phyloP scores from a whole-genome alignment of 2,888 invertebrate species.

The Trichacis sp. region DNA sequence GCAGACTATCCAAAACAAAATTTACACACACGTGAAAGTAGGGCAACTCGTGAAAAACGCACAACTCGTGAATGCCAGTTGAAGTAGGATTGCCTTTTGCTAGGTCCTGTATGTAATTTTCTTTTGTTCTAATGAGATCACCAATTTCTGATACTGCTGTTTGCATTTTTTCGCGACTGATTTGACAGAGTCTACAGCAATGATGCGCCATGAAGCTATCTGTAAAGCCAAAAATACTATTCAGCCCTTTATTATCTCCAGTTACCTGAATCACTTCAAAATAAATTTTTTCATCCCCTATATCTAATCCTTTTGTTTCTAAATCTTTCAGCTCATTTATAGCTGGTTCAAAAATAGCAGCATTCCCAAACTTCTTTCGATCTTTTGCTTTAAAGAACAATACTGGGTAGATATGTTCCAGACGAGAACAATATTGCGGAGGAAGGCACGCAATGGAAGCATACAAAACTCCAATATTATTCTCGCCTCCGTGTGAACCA shows the following conservation, averaged over 20 bases:
- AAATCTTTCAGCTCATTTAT: conserved; percentile 22
- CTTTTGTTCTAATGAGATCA: no score
- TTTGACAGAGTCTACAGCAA: conserved; percentile 1
- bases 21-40: conserved; percentile 12
- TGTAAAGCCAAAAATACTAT: conserved; percentile 13
- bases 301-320: conserved; percentile 10
- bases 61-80: no score
- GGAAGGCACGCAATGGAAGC: conserved; percentile 23
- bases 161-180: no score
- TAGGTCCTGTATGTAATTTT: no score
- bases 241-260: conserved; percentile 26
- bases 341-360: conserved; percentile 7
- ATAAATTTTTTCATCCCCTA: conserved; percentile 17
- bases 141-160: no score
- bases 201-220: conserved; percentile 9
- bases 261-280: conserved; percentile 22
- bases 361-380: conserved; percentile 32
- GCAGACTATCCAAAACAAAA: conserved; percentile 19
- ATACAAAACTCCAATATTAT: conserved; percentile 16
- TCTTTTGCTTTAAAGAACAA: conserved; percentile 11
- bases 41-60: no score
- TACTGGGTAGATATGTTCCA: conserved; percentile 17
- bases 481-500: conserved; percentile 25
- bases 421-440: conserved; percentile 18
- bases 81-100: no score